Base-by-base conservation (phyloP, 2,113 vertebrate species). In the Lipophrys pholis region DNA sequence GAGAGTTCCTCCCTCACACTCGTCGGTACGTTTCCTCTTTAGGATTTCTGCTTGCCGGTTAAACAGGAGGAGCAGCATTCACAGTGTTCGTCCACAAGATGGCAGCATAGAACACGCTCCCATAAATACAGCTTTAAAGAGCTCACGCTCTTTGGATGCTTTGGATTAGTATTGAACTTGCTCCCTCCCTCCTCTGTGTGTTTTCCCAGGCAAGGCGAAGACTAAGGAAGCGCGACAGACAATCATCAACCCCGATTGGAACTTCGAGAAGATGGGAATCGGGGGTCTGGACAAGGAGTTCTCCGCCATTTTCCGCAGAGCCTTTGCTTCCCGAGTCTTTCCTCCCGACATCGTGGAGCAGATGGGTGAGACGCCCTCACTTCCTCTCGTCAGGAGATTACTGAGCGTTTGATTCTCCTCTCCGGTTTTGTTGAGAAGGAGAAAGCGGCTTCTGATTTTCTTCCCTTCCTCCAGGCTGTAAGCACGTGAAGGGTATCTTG, bases 211-310 rank as follows among this genome's bases (percentile, higher is more conserved):
- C 5, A 99, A 99, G 87, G 95, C 97, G 63, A 99, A 99, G 92
- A 99, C 97, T 80, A 98, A 97, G 88, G 97, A 99, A 86, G 95
- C 95, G 1, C 94, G 97, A 1, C 98, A 99, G 87, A 96, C 96
- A 0, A 99, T 99, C 91, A 99, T 99, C 87, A 99, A 99, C 85
- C 98, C 98, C 0, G 98, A 99, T 78, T 99, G 97, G 97, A 99
- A 99, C 86, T 99, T 99, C 91, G 98, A 99, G 90, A 97, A 97
- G 77, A 99, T 99, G 97, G 98, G 98, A 50, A 99, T 99, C 2
- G 98, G 98, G 41, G 98, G 98, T 82, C 92, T 99, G 62, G 98
- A 99, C 89, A 97, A 92, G 78, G 98, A 99, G 56, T 99, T 99
- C 86, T 99, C 97, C 0, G 97, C 96, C 73, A 99, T 99, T 81